Evolutionary conservation across 2,888 invertebrate species (phyloP).

Genomic region (Hirudinaria manillensis): DNA sequence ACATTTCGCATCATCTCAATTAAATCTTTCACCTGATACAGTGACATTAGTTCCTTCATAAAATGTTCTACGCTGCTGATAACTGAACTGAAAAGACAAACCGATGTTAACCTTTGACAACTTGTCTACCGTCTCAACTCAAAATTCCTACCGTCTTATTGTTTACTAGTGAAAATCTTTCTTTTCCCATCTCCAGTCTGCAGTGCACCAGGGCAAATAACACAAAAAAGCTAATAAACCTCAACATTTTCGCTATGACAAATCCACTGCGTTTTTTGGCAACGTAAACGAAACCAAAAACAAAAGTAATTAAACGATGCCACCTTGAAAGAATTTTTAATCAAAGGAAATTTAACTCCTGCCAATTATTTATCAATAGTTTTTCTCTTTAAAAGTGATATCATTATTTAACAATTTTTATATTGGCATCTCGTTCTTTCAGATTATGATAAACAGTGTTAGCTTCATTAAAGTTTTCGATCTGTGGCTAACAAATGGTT

Average conservation of each 20-base stretch:
- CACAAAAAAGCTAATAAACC: background rate
- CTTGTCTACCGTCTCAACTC: no score
- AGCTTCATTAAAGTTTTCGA: no score
- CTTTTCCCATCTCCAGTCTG: background rate
- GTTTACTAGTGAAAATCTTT: background rate
- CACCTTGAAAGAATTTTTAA: background rate
- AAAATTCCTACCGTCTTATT: background rate
- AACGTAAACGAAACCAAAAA: conserved; percentile 2
- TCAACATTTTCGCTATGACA: background rate
- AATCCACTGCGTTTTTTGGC: background rate
- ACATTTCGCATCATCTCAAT: background rate
- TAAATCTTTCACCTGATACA: background rate
- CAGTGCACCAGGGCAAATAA: background rate
- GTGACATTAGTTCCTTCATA: conserved; percentile 1
- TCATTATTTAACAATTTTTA: no score
- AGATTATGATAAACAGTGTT: no score
- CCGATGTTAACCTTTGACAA: no score
- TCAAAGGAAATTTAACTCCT: no score
- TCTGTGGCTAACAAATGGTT: background rate
- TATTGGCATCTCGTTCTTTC: no score
- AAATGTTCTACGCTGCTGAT: background rate
- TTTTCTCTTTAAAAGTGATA: no score
- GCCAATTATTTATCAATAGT: no score
- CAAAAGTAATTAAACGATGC: background rate
- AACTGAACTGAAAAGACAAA: background rate